Percentiles rank a stretch among this genome's conserved stretches.
Evolutionary conservation across 2,797 vertebrate species (phyloP).

Genomic region (Aeoliscus strigatus): DNA sequence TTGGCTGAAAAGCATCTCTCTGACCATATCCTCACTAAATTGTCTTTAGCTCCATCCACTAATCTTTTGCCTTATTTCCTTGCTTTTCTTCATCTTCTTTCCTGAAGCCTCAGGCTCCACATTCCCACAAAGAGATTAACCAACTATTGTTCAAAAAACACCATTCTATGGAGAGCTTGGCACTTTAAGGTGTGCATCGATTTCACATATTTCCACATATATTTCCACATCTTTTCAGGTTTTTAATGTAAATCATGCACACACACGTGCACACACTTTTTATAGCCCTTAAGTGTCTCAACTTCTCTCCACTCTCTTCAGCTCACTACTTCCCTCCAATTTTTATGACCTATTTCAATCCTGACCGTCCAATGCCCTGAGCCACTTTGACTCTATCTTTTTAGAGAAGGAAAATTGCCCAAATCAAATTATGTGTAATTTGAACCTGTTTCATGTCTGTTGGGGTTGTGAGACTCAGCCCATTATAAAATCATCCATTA

Average conservation of each 20-base stretch:
- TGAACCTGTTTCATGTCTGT: too few relatives aligned
- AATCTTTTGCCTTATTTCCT: constrained; percentile 20
- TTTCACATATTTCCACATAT: too few relatives aligned
- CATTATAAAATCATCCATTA: too few relatives aligned
- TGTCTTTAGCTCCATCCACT: constrained; percentile 27
- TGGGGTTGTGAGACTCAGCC: too few relatives aligned
- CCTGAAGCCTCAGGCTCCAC: constrained; percentile 32
- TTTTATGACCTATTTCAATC: constrained; percentile 11
- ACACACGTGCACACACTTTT: constrained; percentile 11
- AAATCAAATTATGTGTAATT: too few relatives aligned
- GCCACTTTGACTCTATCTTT: not conserved
- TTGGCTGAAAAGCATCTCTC: constrained; percentile 17
- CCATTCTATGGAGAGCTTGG: constrained; percentile 43
- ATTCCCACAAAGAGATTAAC: constrained; percentile 46
- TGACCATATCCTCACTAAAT: too few relatives aligned
- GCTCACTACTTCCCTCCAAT: not conserved
- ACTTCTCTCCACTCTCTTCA: constrained; percentile 7
- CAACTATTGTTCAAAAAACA: constrained; percentile 41
- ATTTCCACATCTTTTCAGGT: constrained; percentile 15
- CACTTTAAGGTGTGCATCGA: constrained; percentile 44
- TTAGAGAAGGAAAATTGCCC: too few relatives aligned
- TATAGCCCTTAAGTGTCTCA: constrained; percentile 9
- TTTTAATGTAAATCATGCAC: constrained; percentile 8
- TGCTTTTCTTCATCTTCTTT: constrained; percentile 13
- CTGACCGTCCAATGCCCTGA: not conserved